Percentiles rank a stretch among this genome's conserved stretches.
Evolutionary conservation across 2,113 vertebrate species (phyloP).

Genomic region (Sterrhoptilus dennistouni): DNA sequence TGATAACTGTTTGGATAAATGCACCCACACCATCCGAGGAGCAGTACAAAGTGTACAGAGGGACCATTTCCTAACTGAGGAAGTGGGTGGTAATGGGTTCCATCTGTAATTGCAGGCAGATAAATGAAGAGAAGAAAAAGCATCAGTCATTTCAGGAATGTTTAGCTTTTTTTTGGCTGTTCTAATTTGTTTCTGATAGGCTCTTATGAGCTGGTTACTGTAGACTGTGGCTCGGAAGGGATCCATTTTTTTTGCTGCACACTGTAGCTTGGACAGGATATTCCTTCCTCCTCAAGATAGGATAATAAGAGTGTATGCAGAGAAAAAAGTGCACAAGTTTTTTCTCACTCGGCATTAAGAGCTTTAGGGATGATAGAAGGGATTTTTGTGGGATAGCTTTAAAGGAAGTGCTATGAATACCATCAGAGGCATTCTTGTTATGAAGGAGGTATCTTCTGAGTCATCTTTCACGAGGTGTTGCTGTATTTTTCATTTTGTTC

Average conservation of each 20-base stretch:
- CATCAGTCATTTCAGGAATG: not conserved
- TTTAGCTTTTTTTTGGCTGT: slow-evolving; percentile 4
- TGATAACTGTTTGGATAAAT: not conserved
- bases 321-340: not conserved
- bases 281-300: not conserved
- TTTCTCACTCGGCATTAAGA: not conserved
- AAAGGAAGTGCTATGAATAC: not conserved
- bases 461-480: not conserved
- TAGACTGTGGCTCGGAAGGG: not conserved
- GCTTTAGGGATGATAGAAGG: not conserved
- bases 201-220: not conserved
- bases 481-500: not conserved
- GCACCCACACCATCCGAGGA: not conserved
- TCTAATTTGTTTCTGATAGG: not conserved
- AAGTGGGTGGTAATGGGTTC: not conserved
- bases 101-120: slow-evolving; percentile 33
- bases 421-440: not conserved
- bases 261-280: not conserved
- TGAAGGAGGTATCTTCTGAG: not conserved
- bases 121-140: slow-evolving; percentile 4
- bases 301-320: not conserved
- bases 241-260: not conserved
- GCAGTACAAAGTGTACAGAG: not conserved
- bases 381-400: not conserved
- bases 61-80: slow-evolving; percentile 24